These are phyloP conservation scores for Bos javanicus DNA, from an alignment of 2,113 vertebrate species.

Conservation along the genomic window DNA sequence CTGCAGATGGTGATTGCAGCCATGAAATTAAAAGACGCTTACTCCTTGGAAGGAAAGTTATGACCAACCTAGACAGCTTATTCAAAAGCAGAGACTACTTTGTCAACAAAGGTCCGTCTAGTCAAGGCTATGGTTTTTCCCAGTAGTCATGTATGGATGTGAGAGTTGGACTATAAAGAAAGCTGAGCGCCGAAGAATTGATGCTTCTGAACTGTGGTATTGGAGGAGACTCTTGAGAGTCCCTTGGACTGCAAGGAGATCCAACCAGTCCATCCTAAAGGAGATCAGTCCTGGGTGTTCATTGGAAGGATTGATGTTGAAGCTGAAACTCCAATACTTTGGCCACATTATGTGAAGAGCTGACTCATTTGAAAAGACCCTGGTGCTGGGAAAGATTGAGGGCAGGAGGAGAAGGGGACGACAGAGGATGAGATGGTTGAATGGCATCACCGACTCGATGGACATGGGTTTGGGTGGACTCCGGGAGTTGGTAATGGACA, in stretches of 20 bases:
- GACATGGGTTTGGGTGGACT: background rate
- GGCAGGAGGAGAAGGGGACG: background rate
- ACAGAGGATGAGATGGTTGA: background rate
- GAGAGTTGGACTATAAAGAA: background rate
- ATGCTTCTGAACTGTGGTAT: background rate
- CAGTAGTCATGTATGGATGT: background rate
- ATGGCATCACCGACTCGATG: background rate
- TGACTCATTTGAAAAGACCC: background rate
- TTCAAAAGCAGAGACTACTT: background rate
- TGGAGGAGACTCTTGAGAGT: background rate
- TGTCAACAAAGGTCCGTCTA: fast-evolving
- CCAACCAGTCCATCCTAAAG: background rate
- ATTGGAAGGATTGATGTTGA: background rate
- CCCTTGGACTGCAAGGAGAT: no score
- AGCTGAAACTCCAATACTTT: background rate
- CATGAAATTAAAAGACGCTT: background rate
- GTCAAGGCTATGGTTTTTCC: background rate
- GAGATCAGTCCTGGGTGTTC: background rate
- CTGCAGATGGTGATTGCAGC: background rate
- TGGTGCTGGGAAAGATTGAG: background rate
- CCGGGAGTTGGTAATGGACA: background rate
- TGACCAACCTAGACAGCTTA: background rate
- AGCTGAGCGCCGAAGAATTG: background rate
- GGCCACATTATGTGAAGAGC: background rate
- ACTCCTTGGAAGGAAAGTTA: background rate